These are phyloP conservation scores for Remorina albescens DNA, from an alignment of 2,797 vertebrate genomes.

Conservation along the genomic window DNA sequence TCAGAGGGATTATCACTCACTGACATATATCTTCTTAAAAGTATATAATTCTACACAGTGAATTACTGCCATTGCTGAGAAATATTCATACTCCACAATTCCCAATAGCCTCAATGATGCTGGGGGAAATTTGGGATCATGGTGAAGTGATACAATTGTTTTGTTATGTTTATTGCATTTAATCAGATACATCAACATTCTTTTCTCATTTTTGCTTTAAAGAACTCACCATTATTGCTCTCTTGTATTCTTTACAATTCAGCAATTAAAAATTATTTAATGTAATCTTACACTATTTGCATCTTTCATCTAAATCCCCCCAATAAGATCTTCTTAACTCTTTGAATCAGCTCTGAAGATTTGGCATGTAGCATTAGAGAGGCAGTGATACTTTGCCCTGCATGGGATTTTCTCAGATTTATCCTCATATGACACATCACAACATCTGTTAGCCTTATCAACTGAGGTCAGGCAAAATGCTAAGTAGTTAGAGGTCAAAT, in stretches of 20 bases:
- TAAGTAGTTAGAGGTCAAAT: slow-evolving; percentile 24
- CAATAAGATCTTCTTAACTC: background rate
- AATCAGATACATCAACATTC: background rate
- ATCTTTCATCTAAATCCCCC: background rate
- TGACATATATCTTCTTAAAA: slow-evolving; percentile 8
- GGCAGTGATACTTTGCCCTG: background rate
- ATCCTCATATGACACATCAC: slow-evolving; percentile 27
- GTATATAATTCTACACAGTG: background rate
- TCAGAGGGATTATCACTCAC: slow-evolving; percentile 10
- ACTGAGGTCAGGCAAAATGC: slow-evolving; percentile 7
- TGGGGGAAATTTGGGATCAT: too few species aligned
- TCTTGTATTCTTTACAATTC: background rate
- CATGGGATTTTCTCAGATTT: slow-evolving; percentile 15
- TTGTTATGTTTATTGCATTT: background rate
- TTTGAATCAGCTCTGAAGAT: background rate
- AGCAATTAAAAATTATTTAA: background rate
- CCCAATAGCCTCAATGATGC: background rate
- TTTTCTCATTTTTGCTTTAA: background rate
- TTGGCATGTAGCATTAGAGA: background rate
- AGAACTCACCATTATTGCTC: background rate
- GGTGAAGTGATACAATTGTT: background rate
- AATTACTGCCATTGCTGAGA: background rate
- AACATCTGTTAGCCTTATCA: slow-evolving; percentile 30
- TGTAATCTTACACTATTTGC: background rate
- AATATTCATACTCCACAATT: too few species aligned